Conservation (phyloP, 2,888 invertebrate species). For the Adineta ricciae region DNA sequence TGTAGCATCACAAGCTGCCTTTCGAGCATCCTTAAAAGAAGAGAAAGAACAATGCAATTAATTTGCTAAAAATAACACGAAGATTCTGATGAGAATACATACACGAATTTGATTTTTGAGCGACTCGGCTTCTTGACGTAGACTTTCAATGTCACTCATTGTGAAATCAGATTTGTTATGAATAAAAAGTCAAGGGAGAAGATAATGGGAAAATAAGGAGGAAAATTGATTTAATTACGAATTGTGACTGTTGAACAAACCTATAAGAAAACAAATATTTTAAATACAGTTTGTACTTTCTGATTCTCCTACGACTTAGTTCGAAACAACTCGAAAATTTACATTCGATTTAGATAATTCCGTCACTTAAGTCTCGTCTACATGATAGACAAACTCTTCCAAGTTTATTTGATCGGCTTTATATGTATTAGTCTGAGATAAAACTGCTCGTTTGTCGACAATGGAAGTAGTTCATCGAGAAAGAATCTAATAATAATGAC, state of each 20-base stretch:
- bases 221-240: background rate
- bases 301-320: no score
- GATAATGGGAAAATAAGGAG: background rate
- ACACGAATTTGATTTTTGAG: constrained; percentile 96
- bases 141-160: constrained; percentile 81
- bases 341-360: no score
- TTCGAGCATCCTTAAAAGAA: constrained; percentile 76
- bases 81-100: constrained; percentile 51
- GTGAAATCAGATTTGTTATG: background rate
- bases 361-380: no score
- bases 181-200: background rate
- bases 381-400: no score
- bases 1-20: constrained; percentile 96
- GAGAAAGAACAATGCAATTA: background rate
- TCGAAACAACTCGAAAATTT: no score
- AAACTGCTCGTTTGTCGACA: no score
- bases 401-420: no score
- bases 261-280: background rate
- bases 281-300: no score
- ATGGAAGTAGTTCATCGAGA: no score
- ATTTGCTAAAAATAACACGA: background rate
- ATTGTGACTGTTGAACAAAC: constrained; percentile 1
- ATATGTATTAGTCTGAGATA: no score
- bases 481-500: no score
- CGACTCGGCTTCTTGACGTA: constrained; percentile 98